Conservation (phyloP, 2,888 invertebrate species). For the Zhengitettix transpicula region DNA sequence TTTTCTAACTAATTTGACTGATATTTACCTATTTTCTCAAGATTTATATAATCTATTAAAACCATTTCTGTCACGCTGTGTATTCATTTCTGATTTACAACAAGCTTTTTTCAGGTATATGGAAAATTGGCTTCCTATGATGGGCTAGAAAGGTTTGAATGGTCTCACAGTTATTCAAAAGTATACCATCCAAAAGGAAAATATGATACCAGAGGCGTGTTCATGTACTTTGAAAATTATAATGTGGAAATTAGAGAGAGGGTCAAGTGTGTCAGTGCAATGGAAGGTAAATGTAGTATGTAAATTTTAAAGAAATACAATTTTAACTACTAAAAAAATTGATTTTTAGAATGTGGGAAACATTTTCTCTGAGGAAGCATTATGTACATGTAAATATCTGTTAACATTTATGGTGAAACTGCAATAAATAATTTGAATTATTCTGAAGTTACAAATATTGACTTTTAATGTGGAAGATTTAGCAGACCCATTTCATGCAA, state of each 20-base stretch:
- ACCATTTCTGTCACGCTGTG: not conserved
- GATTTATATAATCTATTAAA: not conserved
- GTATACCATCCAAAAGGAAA: constrained; percentile 75
- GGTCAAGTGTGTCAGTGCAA: constrained; percentile 89
- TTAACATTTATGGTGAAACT: no score
- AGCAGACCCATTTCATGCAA: no score
- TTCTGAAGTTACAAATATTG: no score
- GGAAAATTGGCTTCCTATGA: constrained; percentile 63
- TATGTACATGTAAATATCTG: no score
- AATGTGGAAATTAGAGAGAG: constrained; percentile 92
- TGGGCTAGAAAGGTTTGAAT: constrained; percentile 72
- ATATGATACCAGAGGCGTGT: constrained; percentile 80
- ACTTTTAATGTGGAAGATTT: no score
- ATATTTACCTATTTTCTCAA: not conserved
- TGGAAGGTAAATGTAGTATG: constrained; percentile 42
- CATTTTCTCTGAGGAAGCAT: no score
- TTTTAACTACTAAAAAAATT: no score
- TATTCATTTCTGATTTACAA: constrained; percentile 3
- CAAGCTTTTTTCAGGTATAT: constrained; percentile 42
- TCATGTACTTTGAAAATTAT: constrained; percentile 94
- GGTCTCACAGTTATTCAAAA: constrained; percentile 88
- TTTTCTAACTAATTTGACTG: no score
- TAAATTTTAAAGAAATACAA: no score
- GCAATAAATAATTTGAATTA: no score
- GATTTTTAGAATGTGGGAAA: no score